Base-by-base conservation (phyloP, 1,140 invertebrate species). In the Drosophila teissieri region DNA sequence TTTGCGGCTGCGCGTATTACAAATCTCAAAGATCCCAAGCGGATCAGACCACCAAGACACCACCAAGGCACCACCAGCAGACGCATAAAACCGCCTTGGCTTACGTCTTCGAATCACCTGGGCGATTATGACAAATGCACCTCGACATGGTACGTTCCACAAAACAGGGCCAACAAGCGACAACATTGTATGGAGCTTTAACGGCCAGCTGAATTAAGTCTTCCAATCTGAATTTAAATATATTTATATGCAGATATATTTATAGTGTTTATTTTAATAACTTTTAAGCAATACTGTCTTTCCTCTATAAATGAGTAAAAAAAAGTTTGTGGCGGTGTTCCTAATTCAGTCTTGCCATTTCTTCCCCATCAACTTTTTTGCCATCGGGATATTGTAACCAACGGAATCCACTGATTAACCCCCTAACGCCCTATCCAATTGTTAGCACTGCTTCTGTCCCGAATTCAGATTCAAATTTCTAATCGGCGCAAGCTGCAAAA, bases 1-100 rank as follows among this genome's bases (percentile, higher is more conserved):
- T 86, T 86, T 86, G 84, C 83, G 70, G 61, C 65, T 56, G 64
- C 61, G 49, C 68, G 74, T 74, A 81, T 81, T 81, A 67, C 72
- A 76, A 74, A 81, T 86, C 70, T 64, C 60, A 42, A 19, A 45
- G 56, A 73, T 80, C 72, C 62, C 62, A 27, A 42, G 6, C 12
- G 36, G 40, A 62, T 42, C 70, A 56, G 60, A 65, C 70, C 60
- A 75, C 60, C 72, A 46, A 56, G 58, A 17, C 24, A 22, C 61
- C 61, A 75, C 60, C 72, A 46, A 52, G 45, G 14, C 24, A 22
- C 46, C 60, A 73, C 70, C 55, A 24, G 40, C 27, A 63, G 34
- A 53, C 12, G 11, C 65, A 69, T 40, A 68, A 68, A 55, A 24
- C 54, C 17, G 36, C 27, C 54, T 57, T 39, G 34, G 22, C n/a